A percentile compares a stretch with the other conserved stretches of the same genome.
These are phyloP conservation scores for Diploscapter pachys DNA, from an alignment of 1,140 invertebrate species.

Conservation along the genomic window DNA sequence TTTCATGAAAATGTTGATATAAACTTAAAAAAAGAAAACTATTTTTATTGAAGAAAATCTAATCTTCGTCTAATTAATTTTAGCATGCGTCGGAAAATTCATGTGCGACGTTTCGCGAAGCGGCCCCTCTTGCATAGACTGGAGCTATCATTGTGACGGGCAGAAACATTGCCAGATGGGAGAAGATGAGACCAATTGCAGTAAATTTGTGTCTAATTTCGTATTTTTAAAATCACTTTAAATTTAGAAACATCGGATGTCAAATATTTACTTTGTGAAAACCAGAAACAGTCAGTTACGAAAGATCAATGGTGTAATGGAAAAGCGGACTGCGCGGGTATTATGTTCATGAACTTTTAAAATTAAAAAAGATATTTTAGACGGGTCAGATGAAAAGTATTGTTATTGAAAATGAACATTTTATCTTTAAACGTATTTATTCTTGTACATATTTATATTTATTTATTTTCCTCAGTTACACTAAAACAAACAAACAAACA, in stretches of 20 bases:
- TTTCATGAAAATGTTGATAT: too few relatives aligned
- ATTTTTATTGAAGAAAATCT: too few relatives aligned
- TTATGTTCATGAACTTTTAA: too few relatives aligned
- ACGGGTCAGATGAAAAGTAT: conserved; percentile 42
- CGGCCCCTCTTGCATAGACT: conserved; percentile 35
- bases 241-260: not conserved
- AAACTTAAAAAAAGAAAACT: too few relatives aligned
- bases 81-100: conserved; percentile 40
- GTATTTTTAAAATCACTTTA: conserved; percentile 1
- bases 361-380: not conserved
- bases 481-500: too few relatives aligned
- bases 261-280: conserved; percentile 40
- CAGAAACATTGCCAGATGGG: conserved; percentile 30
- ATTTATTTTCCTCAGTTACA: too few relatives aligned
- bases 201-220: conserved; percentile 26
- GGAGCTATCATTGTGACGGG: conserved; percentile 36
- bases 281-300: conserved; percentile 39
- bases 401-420: conserved; percentile 26
- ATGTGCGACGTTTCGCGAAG: conserved; percentile 28
- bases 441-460: too few relatives aligned
- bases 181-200: conserved; percentile 40
- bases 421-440: conserved; percentile 7
- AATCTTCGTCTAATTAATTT: not conserved
- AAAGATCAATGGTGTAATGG: conserved; percentile 39
- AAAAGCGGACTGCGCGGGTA: conserved; percentile 25